phyloP scores from a whole-genome alignment of 2,888 invertebrate genomes.

The Lydus trimaculatus region DNA sequence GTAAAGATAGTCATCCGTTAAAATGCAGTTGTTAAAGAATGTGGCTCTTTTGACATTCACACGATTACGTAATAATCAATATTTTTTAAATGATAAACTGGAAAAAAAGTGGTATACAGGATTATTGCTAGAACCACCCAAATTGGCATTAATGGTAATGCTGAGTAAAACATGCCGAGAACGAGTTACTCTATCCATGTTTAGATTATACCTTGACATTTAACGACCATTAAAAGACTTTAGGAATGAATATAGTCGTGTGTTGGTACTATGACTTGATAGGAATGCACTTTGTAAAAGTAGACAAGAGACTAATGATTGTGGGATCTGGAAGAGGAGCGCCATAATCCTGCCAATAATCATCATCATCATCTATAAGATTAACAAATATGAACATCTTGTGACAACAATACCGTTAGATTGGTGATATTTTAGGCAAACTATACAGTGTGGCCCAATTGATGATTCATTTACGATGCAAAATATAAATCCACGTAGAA shows the following conservation, averaged over 20 bases:
- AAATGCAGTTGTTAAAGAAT: too few species aligned
- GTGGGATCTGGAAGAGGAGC: neutral
- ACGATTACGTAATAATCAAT: neutral
- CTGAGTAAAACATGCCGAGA: conserved; percentile 30
- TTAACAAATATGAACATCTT: neutral
- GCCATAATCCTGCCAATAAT: neutral
- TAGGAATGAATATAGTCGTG: conserved; percentile 40
- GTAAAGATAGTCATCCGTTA: neutral
- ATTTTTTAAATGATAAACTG: neutral
- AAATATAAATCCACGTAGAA: conserved; percentile 11
- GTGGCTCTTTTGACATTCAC: neutral
- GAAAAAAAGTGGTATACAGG: neutral
- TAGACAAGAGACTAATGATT: conserved; percentile 12
- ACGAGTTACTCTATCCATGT: conserved; percentile 43
- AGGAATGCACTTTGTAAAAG: conserved; percentile 39
- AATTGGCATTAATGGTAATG: conserved; percentile 29
- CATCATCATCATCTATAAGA: neutral
- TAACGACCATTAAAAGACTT: conserved; percentile 48
- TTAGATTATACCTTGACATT: conserved; percentile 52
- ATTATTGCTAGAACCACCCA: conserved; percentile 20
- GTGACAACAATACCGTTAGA: neutral
- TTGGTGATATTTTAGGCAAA: neutral
- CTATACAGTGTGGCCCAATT: neutral
- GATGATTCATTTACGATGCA: neutral
- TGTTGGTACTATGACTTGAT: conserved; percentile 40